A percentile compares a stretch with the other conserved stretches of the same genome.
These are phyloP conservation scores for Sphyrna mokarran DNA, from an alignment of 2,113 vertebrate species.

Conservation along the genomic window DNA sequence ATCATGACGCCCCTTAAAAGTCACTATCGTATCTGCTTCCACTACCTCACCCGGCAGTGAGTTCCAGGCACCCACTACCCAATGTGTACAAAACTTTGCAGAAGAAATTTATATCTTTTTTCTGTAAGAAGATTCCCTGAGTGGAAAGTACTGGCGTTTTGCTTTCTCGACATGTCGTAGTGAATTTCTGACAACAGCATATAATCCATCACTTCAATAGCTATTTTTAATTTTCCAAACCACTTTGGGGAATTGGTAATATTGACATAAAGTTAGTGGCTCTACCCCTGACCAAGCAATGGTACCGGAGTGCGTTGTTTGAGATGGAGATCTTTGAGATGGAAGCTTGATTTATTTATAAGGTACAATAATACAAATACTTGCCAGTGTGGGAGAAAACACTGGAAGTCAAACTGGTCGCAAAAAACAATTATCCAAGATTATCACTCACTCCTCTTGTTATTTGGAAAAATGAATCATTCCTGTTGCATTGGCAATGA, in stretches of 20 bases:
- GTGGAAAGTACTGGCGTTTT: background rate
- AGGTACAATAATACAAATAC: background rate
- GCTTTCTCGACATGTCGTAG: background rate
- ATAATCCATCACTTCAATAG: background rate
- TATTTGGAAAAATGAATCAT: background rate
- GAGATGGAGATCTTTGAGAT: background rate
- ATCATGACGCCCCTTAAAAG: no score
- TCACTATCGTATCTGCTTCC: no score
- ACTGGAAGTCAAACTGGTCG: background rate
- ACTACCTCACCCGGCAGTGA: no score
- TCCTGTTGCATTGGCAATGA: background rate
- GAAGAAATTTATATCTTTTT: background rate
- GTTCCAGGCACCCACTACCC: no score
- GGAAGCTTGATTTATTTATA: background rate
- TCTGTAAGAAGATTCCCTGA: background rate
- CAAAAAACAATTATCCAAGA: background rate
- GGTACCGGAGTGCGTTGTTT: background rate
- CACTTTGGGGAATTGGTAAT: background rate
- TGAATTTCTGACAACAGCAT: background rate
- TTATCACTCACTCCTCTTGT: background rate
- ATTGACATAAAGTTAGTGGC: background rate
- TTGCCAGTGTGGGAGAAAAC: background rate
- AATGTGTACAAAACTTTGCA: background rate
- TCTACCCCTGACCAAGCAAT: background rate
- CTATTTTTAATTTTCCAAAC: background rate